phyloP scores from a whole-genome alignment of 1,140 invertebrate species.

The Bathynomus jamesi region DNA sequence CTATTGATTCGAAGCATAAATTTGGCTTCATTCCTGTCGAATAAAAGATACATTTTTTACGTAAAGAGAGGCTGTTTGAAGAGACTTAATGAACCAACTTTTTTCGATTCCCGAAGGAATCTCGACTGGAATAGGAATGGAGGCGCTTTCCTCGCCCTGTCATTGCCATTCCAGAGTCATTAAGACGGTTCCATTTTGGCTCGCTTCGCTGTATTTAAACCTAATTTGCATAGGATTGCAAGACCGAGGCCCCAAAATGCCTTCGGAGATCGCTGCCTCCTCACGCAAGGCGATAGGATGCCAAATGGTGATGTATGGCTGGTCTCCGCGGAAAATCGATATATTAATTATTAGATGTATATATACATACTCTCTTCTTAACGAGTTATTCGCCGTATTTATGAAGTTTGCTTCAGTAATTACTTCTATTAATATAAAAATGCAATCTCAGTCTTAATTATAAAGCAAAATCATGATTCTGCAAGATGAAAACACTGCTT shows the following conservation, averaged over 20 bases:
- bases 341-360: neutral
- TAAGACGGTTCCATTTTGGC: slow-evolving; percentile 24
- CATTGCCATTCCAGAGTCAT: slow-evolving; percentile 26
- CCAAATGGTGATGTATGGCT: slow-evolving; percentile 32
- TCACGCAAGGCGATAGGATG: slow-evolving; percentile 19
- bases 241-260: slow-evolving; percentile 33
- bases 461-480: slow-evolving; percentile 10
- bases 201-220: slow-evolving; percentile 29
- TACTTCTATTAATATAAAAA: neutral
- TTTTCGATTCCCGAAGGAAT: neutral
- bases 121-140: neutral
- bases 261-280: slow-evolving; percentile 21
- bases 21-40: neutral
- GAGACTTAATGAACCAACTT: neutral
- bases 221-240: slow-evolving; percentile 38
- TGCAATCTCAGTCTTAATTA: neutral
- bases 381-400: neutral
- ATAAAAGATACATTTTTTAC: neutral
- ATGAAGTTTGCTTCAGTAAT: neutral
- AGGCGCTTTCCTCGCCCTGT: slow-evolving; percentile 15
- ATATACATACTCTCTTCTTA: too few relatives aligned
- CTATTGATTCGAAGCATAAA: neutral
- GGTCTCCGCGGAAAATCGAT: neutral
- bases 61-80: neutral
- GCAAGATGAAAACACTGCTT: slow-evolving; percentile 31